Evolutionary conservation across 2,888 invertebrate genomes (phyloP).

Genomic region (Fissipunctia ypsillon): DNA sequence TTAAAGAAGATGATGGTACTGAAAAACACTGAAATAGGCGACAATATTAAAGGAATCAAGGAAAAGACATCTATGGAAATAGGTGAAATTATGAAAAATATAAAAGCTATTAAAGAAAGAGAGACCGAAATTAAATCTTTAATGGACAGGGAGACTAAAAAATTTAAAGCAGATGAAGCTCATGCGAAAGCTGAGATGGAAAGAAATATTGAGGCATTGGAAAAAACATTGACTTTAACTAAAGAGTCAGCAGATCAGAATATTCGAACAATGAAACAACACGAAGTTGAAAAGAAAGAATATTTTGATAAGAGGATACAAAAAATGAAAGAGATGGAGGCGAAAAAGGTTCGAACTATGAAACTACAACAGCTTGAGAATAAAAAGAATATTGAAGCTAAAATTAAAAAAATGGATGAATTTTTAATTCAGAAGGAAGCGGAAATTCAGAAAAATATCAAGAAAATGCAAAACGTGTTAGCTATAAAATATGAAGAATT

Average conservation of each 20-base stretch:
- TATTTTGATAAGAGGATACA: background rate
- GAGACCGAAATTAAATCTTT: background rate
- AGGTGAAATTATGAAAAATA: conserved; percentile 4
- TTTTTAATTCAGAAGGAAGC: background rate
- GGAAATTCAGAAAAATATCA: conserved; percentile 11
- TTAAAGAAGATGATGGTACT: background rate
- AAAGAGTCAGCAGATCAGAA: background rate
- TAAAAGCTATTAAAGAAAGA: conserved; percentile 1
- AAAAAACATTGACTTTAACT: background rate
- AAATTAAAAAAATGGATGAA: background rate
- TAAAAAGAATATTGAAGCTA: background rate
- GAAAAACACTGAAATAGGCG: conserved; percentile 13
- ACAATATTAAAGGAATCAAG: background rate
- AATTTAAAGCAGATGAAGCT: conserved; percentile 21
- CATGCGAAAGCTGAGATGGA: background rate
- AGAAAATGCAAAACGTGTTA: background rate
- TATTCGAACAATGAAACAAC: background rate
- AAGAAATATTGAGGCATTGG: background rate
- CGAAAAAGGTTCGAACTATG: background rate
- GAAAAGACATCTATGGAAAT: background rate
- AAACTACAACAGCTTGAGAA: background rate
- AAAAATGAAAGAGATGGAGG: background rate
- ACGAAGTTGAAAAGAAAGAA: background rate
- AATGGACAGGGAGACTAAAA: background rate
- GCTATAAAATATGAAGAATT: conserved; percentile 1